Evolutionary conservation across 2,888 invertebrate genomes (phyloP).

Genomic region (Hetaerina titia): DNA sequence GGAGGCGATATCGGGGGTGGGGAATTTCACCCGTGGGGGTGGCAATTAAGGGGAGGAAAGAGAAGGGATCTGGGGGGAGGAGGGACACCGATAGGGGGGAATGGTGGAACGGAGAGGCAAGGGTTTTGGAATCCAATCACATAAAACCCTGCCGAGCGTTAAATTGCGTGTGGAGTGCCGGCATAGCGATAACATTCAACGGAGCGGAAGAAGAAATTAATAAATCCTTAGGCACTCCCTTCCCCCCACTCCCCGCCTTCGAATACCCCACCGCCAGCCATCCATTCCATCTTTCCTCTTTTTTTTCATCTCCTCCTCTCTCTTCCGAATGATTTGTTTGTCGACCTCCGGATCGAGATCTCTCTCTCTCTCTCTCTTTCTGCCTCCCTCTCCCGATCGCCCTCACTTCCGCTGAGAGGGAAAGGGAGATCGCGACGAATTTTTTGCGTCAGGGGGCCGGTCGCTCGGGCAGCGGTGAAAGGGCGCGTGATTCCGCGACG

Average conservation of each 20-base stretch:
- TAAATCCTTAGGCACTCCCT: conserved; percentile 25
- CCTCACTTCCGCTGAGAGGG: neutral
- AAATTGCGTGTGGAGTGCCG: conserved; percentile 45
- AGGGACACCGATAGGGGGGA: neutral
- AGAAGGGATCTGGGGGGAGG: neutral
- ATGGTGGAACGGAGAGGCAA: neutral
- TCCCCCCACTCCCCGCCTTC: neutral
- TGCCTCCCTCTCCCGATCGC: neutral
- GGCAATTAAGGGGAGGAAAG: neutral
- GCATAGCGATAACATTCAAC: conserved; percentile 10
- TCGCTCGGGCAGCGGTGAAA: no score
- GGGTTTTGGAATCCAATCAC: conserved; percentile 24
- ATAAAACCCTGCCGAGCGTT: conserved; percentile 21
- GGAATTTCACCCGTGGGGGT: conserved; percentile 24
- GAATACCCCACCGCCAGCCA: neutral
- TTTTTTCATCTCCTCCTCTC: neutral
- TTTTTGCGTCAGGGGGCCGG: no score
- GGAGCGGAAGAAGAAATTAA: conserved; percentile 51
- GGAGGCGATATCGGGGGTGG: neutral
- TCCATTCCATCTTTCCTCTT: neutral
- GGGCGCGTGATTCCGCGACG: no score
- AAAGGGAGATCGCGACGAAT: no score
- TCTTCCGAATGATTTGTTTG: conserved; percentile 41
- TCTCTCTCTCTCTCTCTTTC: neutral
- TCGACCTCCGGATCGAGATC: neutral